Base-by-base conservation (phyloP, 2,797 vertebrate species). In the Euthynnus affinis region DNA sequence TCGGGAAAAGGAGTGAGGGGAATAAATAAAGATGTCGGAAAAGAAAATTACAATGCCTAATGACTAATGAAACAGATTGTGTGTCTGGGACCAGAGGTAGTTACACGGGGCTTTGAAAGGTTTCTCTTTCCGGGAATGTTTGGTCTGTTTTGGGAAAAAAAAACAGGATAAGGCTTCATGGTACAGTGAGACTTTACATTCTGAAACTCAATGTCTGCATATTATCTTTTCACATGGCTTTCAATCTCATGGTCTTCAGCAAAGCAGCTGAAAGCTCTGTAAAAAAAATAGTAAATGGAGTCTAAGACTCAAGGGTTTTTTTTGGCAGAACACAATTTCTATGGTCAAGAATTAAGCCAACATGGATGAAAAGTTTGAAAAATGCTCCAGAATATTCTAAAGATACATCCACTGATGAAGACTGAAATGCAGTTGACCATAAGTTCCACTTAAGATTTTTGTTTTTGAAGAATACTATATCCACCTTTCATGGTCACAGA, bases 1-100 rank as follows among this genome's bases (percentile, higher is more conserved):
- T 56, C 66, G 55, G 75, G 69, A 83, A 86, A 83, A 70, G 29
- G 44, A 76, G 56, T 18, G 65, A 44, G 27, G 25, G 57, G 59
- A 37, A 67, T n/a, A n/a, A 74, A 42, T 57, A 77, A 81, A 79
- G 55, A 67, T 34, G 53, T 71, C 78, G 76, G 59, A 70, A 68
- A 71, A 78, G 59, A 79, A 76, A 87, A 83, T 88, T 76, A 87
- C 70, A 88, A 82, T 61, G 79, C 72, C 78, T 83, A 86, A 82
- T 61, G 79, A 74, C 76, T 82, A 86, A 88, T 88, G 73, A 88
- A 88, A 81, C 78, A 81, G 79, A 83, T 76, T 82, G 76, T 76
- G 71, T 73, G 71, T 83, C 81, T 81, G 52, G 60, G 64, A 78
- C 61, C 66, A 65, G 71, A 61, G 17, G 73, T 78, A 67, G 66